phyloP scores from a whole-genome alignment of 2,888 invertebrate species.

The Calameuta pallipes region DNA sequence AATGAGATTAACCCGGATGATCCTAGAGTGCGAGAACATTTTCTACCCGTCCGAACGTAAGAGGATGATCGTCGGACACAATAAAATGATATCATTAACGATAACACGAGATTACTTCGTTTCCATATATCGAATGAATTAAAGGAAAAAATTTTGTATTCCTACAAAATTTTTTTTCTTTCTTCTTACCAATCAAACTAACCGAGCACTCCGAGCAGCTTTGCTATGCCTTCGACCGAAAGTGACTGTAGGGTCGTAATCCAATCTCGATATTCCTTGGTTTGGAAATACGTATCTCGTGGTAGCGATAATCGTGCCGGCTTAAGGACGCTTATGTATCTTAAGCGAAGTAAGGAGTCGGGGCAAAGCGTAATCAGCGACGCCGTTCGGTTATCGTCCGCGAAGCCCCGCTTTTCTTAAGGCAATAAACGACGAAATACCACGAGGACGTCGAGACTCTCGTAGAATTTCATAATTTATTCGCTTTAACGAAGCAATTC shows the following conservation, averaged over 20 bases:
- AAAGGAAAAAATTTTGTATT: no score
- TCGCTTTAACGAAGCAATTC: slow-evolving; percentile 22
- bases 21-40: neutral
- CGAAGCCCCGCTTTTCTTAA: neutral
- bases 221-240: neutral
- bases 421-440: neutral
- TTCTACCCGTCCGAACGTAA: neutral
- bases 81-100: neutral
- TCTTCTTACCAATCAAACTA: neutral
- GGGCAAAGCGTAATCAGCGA: neutral
- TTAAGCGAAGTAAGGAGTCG: neutral
- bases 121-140: neutral
- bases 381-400: neutral
- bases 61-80: neutral
- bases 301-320: neutral
- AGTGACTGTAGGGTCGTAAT: no score
- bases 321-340: neutral
- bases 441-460: neutral
- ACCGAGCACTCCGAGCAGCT: neutral
- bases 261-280: neutral
- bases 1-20: slow-evolving; percentile 23
- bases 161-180: neutral
- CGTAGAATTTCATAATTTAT: slow-evolving; percentile 14
- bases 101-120: neutral
- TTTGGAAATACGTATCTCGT: neutral